Evolutionary conservation across 2,797 vertebrate species (phyloP).

Genomic region (Masticophis lateralis): DNA sequence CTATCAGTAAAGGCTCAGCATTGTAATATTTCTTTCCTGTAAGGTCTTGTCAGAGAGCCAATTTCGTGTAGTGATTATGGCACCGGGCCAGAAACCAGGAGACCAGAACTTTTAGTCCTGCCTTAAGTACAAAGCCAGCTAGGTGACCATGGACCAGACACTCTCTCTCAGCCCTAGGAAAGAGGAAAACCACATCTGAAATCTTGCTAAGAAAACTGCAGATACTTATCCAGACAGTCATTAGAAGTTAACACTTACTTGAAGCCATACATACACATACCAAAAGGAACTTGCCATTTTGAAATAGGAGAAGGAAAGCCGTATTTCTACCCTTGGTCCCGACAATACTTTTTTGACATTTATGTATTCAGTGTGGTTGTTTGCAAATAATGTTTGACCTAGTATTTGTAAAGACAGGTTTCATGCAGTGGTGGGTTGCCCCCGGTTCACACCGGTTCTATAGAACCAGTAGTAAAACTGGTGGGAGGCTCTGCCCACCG

Average conservation of each 20-base stretch:
- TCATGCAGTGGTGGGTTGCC: no score
- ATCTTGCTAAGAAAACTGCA: neutral
- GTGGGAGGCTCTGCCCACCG: no score
- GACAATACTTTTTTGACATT: neutral
- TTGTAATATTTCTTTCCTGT: neutral
- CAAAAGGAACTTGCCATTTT: neutral
- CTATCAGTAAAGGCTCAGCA: neutral
- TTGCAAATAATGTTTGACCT: neutral
- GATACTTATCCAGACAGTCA: neutral
- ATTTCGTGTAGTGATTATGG: neutral
- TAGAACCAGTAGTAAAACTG: no score
- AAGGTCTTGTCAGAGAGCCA: neutral
- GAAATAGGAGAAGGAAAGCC: neutral
- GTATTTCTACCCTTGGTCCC: neutral
- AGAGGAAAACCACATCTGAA: neutral
- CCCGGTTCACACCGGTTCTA: no score
- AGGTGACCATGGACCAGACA: neutral
- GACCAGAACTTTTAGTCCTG: neutral
- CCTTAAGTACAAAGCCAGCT: neutral
- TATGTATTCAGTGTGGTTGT: neutral
- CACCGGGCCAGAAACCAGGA: neutral
- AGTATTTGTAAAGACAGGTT: neutral
- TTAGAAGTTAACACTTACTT: neutral
- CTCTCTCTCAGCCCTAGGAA: neutral
- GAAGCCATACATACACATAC: neutral